These are phyloP conservation scores for Vombatus ursinus DNA, from an alignment of 2,113 vertebrate genomes.

Conservation along the genomic window DNA sequence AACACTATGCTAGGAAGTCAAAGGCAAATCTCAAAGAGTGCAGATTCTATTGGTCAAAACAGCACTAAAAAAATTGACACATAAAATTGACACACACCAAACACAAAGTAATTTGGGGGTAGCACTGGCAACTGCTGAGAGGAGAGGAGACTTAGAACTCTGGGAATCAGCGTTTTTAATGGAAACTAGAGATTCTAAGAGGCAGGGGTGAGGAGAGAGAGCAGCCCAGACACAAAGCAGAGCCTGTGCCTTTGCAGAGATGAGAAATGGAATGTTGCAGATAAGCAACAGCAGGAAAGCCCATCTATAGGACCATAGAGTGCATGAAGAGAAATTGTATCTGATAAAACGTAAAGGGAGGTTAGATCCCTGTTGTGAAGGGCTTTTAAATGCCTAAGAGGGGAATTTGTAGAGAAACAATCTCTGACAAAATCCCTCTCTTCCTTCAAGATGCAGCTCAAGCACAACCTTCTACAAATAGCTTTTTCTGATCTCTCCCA, in stretches of 20 bases:
- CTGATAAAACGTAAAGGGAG: neutral
- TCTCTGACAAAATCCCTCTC: too few species aligned
- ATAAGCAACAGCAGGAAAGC: neutral
- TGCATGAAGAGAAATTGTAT: neutral
- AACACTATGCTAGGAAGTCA: neutral
- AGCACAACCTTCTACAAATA: neutral
- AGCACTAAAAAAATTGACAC: neutral
- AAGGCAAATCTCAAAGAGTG: neutral
- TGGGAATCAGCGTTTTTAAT: neutral
- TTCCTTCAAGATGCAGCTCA: too few species aligned
- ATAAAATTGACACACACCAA: neutral
- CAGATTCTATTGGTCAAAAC: neutral
- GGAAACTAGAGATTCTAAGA: neutral
- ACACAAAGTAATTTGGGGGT: neutral
- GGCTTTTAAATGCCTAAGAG: neutral
- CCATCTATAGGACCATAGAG: neutral
- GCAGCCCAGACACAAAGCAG: neutral
- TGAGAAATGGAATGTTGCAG: neutral
- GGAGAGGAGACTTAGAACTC: neutral
- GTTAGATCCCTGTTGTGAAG: neutral
- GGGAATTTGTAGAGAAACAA: neutral
- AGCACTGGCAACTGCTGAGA: neutral
- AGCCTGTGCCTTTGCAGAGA: neutral
- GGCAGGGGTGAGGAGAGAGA: neutral
- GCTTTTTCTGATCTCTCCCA: neutral